Base-by-base conservation (phyloP, 2,888 invertebrate genomes). In the Frankliniella intonsa region DNA sequence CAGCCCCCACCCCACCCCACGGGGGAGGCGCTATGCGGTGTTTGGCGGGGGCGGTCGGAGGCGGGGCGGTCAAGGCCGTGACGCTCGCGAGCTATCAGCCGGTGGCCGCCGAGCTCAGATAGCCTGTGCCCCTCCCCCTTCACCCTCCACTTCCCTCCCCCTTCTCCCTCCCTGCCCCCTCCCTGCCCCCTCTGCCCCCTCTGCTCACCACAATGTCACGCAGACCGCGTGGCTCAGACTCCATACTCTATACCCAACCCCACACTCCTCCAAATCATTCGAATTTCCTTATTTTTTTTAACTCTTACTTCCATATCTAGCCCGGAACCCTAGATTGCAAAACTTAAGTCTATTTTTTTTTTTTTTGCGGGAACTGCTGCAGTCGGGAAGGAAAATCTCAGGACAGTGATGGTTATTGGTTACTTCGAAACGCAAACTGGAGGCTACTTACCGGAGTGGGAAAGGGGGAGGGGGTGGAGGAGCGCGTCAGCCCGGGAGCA, bases 71-170 rank as follows among this genome's bases (percentile, higher is more conserved):
- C 69, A 76, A 76, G 69, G 69, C 69, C 69, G 69, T 76, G 69
- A 76, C 69, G 69, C 69, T 76, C 69, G 69, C 69, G 22, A 76
- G 69, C 69, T 76, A 76, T 76, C 69, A 76, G 69, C 69, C 69
- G 69, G 69, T 76, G 69, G 69, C 69, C 69, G 69, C 69, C 2
- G 25, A 3, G 69, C 69, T 76, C 69, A 25, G 69, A 22, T 76
- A 22, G 38, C 5, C 38, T 2, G 38, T 5, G 5, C 22, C 69
- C n/a, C 69, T 25, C 69, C n/a, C 65, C 69, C 69, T 17, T 22
- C 69, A n/a, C 69, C 69, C 22, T 8, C n/a, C 11, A n/a, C n/a
- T n/a, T n/a, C n/a, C 69, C 69, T 25, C 69, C n/a, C 65, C 69
- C 69, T 17, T 22, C 69, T n/a, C 69, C 69, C 22, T 8, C n/a